Evolutionary conservation across 2,797 vertebrate genomes (phyloP).

Genomic region (Dermochelys coriacea): DNA sequence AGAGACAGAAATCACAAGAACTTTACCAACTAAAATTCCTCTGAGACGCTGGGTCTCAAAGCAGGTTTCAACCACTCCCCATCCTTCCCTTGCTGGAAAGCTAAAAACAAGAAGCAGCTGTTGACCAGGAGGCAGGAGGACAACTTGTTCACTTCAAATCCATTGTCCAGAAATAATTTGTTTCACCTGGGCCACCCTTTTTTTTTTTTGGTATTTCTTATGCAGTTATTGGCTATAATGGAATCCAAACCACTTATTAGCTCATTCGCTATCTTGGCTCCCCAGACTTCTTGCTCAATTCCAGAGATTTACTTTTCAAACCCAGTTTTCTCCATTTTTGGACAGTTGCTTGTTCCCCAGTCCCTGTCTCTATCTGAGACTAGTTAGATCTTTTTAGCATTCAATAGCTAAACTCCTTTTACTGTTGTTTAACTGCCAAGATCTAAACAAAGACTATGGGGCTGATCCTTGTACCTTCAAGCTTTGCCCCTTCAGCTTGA

Average conservation of each 20-base stretch:
- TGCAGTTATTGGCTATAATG: too few species aligned
- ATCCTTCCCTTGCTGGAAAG: too few species aligned
- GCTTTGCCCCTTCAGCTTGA: background rate
- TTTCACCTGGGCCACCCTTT: too few species aligned
- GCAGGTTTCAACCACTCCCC: too few species aligned
- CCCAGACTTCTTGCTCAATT: background rate
- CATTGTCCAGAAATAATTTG: background rate
- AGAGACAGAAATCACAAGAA: too few species aligned
- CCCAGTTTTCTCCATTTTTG: background rate
- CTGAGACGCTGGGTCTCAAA: too few species aligned
- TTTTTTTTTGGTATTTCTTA: too few species aligned
- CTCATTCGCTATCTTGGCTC: background rate
- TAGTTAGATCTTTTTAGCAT: background rate
- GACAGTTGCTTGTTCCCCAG: background rate
- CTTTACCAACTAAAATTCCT: too few species aligned
- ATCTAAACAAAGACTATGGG: accelerated
- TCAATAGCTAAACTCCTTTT: background rate
- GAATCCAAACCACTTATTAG: too few species aligned
- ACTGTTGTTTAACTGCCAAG: background rate
- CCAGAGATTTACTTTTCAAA: background rate
- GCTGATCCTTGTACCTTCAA: background rate
- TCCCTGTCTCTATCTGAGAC: background rate
- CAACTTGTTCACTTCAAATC: background rate
- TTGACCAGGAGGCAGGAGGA: background rate
- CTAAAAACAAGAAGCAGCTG: too few species aligned